Evolutionary conservation across 2,888 invertebrate genomes (phyloP), one percentile per base, ranked within the genome.

Genomic region (Atrina japonica): DNA sequence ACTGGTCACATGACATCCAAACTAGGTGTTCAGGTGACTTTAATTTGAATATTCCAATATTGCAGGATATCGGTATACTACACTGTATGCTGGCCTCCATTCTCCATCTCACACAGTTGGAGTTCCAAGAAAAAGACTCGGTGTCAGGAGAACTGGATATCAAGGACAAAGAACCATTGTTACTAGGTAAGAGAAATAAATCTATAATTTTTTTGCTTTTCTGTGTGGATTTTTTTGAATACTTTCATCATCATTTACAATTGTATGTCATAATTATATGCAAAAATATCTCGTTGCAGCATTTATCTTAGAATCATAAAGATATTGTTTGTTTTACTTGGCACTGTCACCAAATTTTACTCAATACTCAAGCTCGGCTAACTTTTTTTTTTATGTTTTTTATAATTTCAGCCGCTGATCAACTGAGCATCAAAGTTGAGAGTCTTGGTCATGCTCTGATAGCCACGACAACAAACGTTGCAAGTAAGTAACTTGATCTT

Each of bases 91-190:
- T 89, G 56, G 83, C 86, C 18, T 84, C 86, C 14, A 81, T 87
- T 23, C 73, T 89, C 5, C 78, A 85, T 30, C 55, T 88, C 9
- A 84, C 86, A 6, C 83, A 89, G 56, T 80, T 89, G 45, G 73
- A 82, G 18, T 85, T 89, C 50, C 61, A 58, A 55, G 82, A 80
- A 70, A 63, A 73, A 2, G 64, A 79, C 16, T 49, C 68, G 49
- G 18, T 43, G 7, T 56, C 60, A 16, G 77, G 76, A 65, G 93
- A 94, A 16, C 91, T 96, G n/a, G 95, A 96, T 73, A 93, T 94
- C 82, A 94, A 94, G 65, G 96, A 96, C 89, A 94, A 96, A 80
- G 91, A 93, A 93, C 95, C 0, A 91, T 97, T 77, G 93, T 76
- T 50, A 56, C 80, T 67, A 76, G 82, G 73, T 81, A 78, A 27